Evolutionary conservation across 2,888 invertebrate species (phyloP), one percentile per base, ranked within the genome.

Genomic region (Diogma glabrata): DNA sequence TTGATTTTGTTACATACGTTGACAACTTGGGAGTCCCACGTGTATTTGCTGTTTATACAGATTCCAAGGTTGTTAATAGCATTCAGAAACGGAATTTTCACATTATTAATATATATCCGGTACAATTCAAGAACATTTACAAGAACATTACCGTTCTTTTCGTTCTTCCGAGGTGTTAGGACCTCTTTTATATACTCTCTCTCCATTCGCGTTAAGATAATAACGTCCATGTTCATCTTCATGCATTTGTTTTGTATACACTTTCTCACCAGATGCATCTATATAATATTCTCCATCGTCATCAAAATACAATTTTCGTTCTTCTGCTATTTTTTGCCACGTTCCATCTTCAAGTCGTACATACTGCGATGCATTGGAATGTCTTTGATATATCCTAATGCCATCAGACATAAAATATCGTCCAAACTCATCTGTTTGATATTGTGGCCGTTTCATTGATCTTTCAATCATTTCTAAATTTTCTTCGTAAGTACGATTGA

Each of bases 381-480:
- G 20, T 7, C 48, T 12, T 22, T 48, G 48, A 20, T 33, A 48
- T 9, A 48, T 20, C 20, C 33, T 33, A 14, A 30, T 19, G 3
- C 48, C 48, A 6, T 48, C 30, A 2, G 30, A 19, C 6, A 48
- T 14, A 33, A 33, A 48, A 48, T 17, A 48, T 30, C 48, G 48
- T 7, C 48, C 48, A 9, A 14, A 19, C 22, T 48, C 6, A n/a
- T 48, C 33, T 2, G 19, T 20, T 12, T 22, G 14, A 14, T 48
- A 48, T 8, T 48, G 30, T 8, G n/a, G 30, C 10, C 19, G 19
- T 4, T 30, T 20, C n/a, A 19, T 22, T 16, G 30, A 30, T 5
- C 19, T 30, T 14, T 30, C 30, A 14, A 30, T 30, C 12, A 48
- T 30, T 2, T 19, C 4, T 6, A 20, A n/a, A 30, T 30, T 33